Conservation (phyloP, 1,140 invertebrate species). For the Trachymyrmex septentrionalis region DNA sequence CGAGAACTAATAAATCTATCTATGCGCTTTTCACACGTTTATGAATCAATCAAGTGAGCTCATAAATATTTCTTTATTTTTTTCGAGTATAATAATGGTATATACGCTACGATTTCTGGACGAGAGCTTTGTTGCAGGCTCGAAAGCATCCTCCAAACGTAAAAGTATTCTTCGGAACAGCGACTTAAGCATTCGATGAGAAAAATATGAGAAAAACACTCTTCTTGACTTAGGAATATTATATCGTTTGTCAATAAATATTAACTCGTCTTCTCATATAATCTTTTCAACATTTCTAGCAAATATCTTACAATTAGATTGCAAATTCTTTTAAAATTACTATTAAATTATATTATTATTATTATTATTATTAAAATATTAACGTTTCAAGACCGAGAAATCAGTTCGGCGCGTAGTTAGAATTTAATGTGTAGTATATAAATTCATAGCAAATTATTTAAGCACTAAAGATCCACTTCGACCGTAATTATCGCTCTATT, state of each 20-base stretch:
- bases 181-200: not conserved
- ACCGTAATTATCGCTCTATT: too few species aligned
- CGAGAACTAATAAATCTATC: not conserved
- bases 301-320: not conserved
- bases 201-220: slow-evolving; percentile 17
- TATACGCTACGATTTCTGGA: slow-evolving; percentile 28
- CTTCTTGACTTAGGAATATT: slow-evolving; percentile 58
- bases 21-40: not conserved
- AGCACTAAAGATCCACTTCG: too few species aligned
- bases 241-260: slow-evolving; percentile 51
- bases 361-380: too few species aligned
- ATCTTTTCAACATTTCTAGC: not conserved
- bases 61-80: slow-evolving; percentile 15
- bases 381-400: too few species aligned
- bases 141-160: slow-evolving; percentile 30
- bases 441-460: too few species aligned
- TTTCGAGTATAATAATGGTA: slow-evolving; percentile 26
- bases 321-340: too few species aligned
- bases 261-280: slow-evolving; percentile 21
- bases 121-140: slow-evolving; percentile 6
- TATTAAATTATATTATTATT: too few species aligned
- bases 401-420: too few species aligned
- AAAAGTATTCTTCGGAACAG: slow-evolving; percentile 55
- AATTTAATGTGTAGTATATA: too few species aligned
- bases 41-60: slow-evolving; percentile 18